phyloP scores from a whole-genome alignment of 2,888 invertebrate genomes.

The Mesodorylaimus sp. region DNA sequence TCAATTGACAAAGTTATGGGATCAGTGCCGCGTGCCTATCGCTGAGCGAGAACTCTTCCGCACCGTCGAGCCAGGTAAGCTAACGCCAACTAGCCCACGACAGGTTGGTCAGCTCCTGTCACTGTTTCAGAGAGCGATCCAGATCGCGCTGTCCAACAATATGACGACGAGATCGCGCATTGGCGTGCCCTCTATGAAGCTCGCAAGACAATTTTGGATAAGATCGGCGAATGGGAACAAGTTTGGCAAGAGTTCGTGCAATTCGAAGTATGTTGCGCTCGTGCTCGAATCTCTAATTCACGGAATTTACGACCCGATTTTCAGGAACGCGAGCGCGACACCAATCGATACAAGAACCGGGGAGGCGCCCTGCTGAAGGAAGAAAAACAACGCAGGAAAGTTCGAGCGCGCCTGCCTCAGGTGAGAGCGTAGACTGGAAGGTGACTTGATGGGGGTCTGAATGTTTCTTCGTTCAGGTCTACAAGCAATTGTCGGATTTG shows the following conservation, averaged over 20 bases:
- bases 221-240: neutral
- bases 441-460: no score
- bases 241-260: neutral
- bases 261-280: neutral
- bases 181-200: neutral
- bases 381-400: slow-evolving; percentile 63
- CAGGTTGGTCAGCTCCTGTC: no score
- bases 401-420: slow-evolving; percentile 39
- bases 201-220: neutral
- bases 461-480: no score
- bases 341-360: slow-evolving; percentile 62
- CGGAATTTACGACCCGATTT: no score
- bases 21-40: neutral
- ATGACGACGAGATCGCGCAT: neutral
- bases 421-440: neutral
- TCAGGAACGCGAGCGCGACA: slow-evolving; percentile 39
- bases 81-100: no score
- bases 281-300: no score
- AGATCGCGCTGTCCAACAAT: neutral
- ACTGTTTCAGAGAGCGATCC: no score
- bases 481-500: no score
- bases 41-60: neutral
- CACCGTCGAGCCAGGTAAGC: neutral
- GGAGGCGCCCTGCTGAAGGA: slow-evolving; percentile 66
- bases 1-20: neutral